Evolutionary conservation across 2,797 vertebrate genomes (phyloP).

Genomic region (Cirrhinus molitorella): DNA sequence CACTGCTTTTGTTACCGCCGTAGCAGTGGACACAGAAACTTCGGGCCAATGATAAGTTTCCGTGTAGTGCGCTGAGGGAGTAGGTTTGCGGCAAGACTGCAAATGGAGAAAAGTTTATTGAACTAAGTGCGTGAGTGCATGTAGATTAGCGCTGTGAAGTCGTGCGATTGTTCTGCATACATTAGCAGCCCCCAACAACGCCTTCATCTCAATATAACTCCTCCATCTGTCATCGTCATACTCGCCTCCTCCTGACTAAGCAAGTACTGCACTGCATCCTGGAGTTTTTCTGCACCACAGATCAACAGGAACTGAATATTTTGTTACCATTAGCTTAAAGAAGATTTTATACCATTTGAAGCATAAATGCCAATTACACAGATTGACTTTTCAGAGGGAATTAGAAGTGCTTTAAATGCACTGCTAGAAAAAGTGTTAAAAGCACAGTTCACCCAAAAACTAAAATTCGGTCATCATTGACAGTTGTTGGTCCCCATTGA

Average conservation of each 20-base stretch:
- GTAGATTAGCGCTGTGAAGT: conserved; percentile 20
- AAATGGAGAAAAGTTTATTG: background rate
- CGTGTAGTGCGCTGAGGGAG: background rate
- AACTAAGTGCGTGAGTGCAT: conserved; percentile 23
- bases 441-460: background rate
- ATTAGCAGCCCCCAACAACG: conserved; percentile 43
- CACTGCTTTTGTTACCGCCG: conserved; percentile 51
- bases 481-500: background rate
- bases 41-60: conserved; percentile 26
- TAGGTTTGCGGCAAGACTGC: conserved; percentile 13
- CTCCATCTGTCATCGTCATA: conserved; percentile 49
- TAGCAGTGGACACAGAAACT: conserved; percentile 25
- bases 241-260: conserved; percentile 40
- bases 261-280: conserved; percentile 42
- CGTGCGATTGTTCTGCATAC: conserved; percentile 23
- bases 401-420: background rate
- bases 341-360: background rate
- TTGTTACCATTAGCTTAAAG: conserved; percentile 9
- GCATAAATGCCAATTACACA: background rate
- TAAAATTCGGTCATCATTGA: background rate
- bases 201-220: conserved; percentile 29
- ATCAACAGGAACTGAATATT: conserved; percentile 39
- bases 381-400: background rate
- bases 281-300: conserved; percentile 46
- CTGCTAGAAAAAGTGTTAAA: background rate